phyloP scores from a whole-genome alignment of 2,888 invertebrate genomes.

The Drosophila nigritarsus region DNA sequence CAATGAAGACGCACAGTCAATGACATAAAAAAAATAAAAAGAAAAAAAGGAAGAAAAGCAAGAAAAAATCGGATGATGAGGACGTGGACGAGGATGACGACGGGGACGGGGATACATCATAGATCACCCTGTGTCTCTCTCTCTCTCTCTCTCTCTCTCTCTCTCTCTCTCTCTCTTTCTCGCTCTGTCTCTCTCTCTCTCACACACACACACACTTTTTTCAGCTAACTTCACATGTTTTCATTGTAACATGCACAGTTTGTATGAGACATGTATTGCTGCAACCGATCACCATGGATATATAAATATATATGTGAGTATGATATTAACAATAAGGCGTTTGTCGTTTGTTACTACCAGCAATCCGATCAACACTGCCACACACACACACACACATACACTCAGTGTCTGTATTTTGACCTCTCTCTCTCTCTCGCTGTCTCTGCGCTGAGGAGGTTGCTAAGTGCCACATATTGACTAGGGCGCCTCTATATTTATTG shows the following conservation, averaged over 20 bases:
- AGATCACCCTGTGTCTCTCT: neutral
- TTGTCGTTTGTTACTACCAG: conserved; percentile 35
- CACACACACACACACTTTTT: neutral
- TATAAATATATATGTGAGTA: conserved; percentile 7
- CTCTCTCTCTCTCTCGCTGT: neutral
- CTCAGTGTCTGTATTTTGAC: neutral
- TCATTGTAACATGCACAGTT: conserved; percentile 7
- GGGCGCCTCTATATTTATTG: conserved; percentile 65
- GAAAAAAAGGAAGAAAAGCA: neutral
- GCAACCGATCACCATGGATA: conserved; percentile 55
- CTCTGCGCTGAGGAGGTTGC: conserved; percentile 50
- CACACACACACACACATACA: neutral
- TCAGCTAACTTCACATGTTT: neutral
- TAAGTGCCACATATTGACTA: conserved; percentile 37
- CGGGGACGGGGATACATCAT: neutral
- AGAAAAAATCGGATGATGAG: neutral
- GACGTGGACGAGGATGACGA: neutral
- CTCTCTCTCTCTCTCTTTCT: no score
- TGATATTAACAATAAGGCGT: conserved; percentile 8
- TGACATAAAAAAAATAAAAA: conserved; percentile 4
- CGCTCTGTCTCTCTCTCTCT: neutral
- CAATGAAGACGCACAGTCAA: conserved; percentile 13
- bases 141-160: neutral
- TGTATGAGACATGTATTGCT: neutral
- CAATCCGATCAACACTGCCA: conserved; percentile 51